Evolutionary conservation across 1,140 invertebrate species (phyloP).

Genomic region (Tetragonula clypearis): DNA sequence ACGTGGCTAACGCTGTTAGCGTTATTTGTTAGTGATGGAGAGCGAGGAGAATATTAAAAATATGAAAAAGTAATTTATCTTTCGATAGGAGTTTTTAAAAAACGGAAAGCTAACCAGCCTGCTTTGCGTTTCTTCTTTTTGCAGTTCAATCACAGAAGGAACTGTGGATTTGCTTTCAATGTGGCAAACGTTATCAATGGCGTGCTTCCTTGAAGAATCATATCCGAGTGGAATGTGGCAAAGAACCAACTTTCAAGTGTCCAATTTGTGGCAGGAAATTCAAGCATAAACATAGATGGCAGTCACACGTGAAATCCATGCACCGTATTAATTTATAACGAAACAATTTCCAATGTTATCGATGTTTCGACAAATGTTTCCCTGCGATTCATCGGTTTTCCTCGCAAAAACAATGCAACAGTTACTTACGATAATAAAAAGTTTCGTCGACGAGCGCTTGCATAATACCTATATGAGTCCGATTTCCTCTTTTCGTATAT

Average conservation of each 20-base stretch:
- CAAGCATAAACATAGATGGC: slow-evolving; percentile 81
- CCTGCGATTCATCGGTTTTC: background rate
- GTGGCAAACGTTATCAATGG: slow-evolving; percentile 80
- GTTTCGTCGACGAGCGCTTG: background rate
- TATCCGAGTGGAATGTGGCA: slow-evolving; percentile 83
- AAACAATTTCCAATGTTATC: background rate
- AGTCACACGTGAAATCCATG: slow-evolving; percentile 77
- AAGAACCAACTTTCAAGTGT: slow-evolving; percentile 82
- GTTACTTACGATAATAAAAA: background rate
- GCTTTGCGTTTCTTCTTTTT: slow-evolving; percentile 54
- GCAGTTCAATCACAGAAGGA: slow-evolving; percentile 53
- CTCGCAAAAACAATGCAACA: background rate
- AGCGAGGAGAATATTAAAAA: background rate
- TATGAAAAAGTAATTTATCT: background rate
- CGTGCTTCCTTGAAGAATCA: slow-evolving; percentile 82
- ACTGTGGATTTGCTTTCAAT: slow-evolving; percentile 74
- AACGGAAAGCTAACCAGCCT: background rate
- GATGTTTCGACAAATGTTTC: background rate
- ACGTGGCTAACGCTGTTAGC: too few relatives aligned
- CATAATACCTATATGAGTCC: background rate
- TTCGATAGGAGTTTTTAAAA: background rate
- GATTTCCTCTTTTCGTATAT: background rate
- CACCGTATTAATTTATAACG: slow-evolving; percentile 66
- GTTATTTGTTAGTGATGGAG: too few relatives aligned
- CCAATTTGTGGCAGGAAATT: slow-evolving; percentile 81